These are phyloP conservation scores for Ptychobarbus kaznakovi DNA, from an alignment of 2,797 vertebrate genomes.

Conservation along the genomic window DNA sequence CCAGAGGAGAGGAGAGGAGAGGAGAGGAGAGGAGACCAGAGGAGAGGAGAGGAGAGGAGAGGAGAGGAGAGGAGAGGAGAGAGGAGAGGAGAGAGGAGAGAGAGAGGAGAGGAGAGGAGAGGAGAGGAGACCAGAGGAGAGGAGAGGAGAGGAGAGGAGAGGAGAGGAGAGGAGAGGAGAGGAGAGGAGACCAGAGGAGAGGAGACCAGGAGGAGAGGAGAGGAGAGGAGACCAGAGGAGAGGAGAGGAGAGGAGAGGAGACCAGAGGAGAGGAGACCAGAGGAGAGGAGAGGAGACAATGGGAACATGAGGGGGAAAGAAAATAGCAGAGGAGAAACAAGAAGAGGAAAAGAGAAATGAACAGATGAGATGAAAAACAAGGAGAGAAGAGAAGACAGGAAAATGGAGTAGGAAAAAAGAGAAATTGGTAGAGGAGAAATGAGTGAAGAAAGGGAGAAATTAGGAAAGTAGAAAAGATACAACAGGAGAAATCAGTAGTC, in stretches of 20 bases:
- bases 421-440: slow-evolving; percentile 67
- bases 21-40: no score
- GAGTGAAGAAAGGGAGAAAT: slow-evolving; percentile 13
- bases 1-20: no score
- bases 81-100: no score
- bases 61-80: no score
- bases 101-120: no score
- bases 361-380: not conserved
- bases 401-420: not conserved
- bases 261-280: not conserved
- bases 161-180: no score
- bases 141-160: no score
- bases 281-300: not conserved
- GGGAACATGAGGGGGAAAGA: not conserved
- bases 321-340: not conserved
- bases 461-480: not conserved
- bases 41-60: no score
- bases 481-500: not conserved
- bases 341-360: not conserved
- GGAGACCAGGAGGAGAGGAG: no score
- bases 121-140: no score
- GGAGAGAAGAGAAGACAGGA: not conserved
- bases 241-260: slow-evolving; percentile 4
- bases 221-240: no score
- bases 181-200: no score